These are phyloP conservation scores for Bombus sylvicola DNA, from an alignment of 1,140 invertebrate species.

Conservation along the genomic window DNA sequence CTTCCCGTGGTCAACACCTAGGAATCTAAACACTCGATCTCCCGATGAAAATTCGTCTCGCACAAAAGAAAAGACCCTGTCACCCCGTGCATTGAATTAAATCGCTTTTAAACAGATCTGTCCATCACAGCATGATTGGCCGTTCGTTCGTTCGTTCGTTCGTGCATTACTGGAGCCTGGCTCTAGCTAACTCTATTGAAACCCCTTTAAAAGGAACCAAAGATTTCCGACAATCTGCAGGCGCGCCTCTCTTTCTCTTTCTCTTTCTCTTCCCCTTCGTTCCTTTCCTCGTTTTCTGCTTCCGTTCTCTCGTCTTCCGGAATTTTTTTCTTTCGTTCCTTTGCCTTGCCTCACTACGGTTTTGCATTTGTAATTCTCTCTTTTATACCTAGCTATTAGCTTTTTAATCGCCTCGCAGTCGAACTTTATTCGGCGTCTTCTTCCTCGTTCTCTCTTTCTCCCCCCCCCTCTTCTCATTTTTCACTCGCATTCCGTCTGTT, in stretches of 20 bases:
- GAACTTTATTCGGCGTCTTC: conserved; percentile 5
- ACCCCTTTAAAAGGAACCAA: conserved; percentile 11
- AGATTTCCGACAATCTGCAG: conserved; percentile 10
- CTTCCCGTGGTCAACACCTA: conserved; percentile 32
- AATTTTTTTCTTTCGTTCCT: not conserved
- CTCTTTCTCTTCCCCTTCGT: not conserved
- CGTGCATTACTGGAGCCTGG: not conserved
- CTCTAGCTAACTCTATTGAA: not conserved
- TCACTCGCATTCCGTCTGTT: not conserved
- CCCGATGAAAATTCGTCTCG: conserved; percentile 33
- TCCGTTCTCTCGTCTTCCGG: not conserved
- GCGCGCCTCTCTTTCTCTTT: not conserved
- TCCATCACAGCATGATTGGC: conserved; percentile 37
- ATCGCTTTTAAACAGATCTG: conserved; percentile 32
- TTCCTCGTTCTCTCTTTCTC: not conserved
- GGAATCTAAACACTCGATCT: conserved; percentile 42
- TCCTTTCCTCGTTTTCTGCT: not conserved
- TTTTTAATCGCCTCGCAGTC: conserved; percentile 24
- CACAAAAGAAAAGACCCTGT: conserved; percentile 49
- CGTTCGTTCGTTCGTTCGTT: conserved; percentile 7
- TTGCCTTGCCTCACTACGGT: not conserved
- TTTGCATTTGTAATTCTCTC: conserved; percentile 31
- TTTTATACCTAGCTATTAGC: conserved; percentile 23
- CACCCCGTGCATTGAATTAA: conserved; percentile 29
- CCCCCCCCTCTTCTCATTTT: not conserved